Evolutionary conservation across 2,113 vertebrate genomes (phyloP).

Genomic region (Isichthys henryi): DNA sequence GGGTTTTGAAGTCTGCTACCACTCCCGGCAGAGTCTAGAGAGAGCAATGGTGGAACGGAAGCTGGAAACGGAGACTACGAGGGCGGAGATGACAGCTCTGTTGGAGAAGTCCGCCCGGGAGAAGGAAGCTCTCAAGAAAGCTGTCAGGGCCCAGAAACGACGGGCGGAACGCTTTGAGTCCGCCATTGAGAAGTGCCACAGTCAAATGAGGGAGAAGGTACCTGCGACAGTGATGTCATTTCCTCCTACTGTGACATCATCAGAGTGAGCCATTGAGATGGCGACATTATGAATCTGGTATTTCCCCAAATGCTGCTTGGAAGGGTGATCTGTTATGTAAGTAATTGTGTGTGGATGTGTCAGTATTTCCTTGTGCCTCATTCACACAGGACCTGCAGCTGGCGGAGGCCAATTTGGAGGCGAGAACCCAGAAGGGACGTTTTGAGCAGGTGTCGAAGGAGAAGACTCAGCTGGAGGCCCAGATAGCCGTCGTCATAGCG

Average conservation of each 20-base stretch:
- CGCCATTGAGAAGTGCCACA: conserved; percentile 58
- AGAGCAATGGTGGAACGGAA: conserved; percentile 62
- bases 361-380: conserved; percentile 24
- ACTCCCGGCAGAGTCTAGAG: conserved; percentile 61
- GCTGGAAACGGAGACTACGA: conserved; percentile 53
- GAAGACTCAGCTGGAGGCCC: conserved; percentile 57
- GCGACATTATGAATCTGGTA: neutral
- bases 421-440: conserved; percentile 58
- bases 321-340: neutral
- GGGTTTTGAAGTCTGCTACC: neutral
- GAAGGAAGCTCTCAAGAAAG: conserved; percentile 65
- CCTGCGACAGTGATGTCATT: neutral
- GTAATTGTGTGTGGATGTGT: neutral
- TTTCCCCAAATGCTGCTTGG: neutral
- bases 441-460: conserved; percentile 59
- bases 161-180: conserved; percentile 62
- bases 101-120: conserved; percentile 57
- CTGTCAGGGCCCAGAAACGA: conserved; percentile 62
- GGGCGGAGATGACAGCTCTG: conserved; percentile 45
- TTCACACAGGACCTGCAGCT: conserved; percentile 66
- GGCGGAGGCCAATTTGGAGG: conserved; percentile 52
- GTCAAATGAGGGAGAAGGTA: conserved; percentile 68
- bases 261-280: neutral
- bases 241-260: neutral
- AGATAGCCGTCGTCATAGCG: conserved; percentile 62